Conservation (phyloP, 2,113 vertebrate species). For the Sorex araneus region DNA sequence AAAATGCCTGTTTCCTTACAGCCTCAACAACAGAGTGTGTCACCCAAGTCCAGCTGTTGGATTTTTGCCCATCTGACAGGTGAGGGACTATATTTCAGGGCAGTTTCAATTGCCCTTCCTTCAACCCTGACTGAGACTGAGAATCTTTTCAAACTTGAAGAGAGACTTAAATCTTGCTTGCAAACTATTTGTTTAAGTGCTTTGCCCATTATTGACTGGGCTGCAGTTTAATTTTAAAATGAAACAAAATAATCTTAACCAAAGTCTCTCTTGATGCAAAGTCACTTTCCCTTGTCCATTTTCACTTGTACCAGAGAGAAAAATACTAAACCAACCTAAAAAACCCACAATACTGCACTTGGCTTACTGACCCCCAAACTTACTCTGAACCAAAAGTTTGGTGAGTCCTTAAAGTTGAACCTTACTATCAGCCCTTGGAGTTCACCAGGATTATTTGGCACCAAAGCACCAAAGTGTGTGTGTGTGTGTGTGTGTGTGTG, state of each 20-base stretch:
- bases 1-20: background rate
- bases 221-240: background rate
- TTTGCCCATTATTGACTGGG: conserved; percentile 34
- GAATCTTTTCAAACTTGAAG: conserved; percentile 16
- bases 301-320: background rate
- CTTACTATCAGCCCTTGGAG: background rate
- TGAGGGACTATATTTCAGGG: background rate
- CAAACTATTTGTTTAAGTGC: background rate
- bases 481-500: too few species aligned
- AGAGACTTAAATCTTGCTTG: conserved; percentile 4
- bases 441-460: conserved; percentile 21
- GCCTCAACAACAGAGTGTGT: background rate
- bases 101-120: conserved; percentile 24
- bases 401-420: background rate
- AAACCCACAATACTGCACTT: background rate
- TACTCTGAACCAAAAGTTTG: background rate
- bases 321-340: background rate
- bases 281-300: background rate
- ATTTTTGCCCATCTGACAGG: background rate
- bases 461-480: too few species aligned
- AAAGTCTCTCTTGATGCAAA: conserved; percentile 12
- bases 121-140: background rate
- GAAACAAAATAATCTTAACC: background rate
- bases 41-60: background rate
- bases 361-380: background rate